Base-by-base conservation (phyloP, 2,797 vertebrate genomes). In the Capromys pilorides region DNA sequence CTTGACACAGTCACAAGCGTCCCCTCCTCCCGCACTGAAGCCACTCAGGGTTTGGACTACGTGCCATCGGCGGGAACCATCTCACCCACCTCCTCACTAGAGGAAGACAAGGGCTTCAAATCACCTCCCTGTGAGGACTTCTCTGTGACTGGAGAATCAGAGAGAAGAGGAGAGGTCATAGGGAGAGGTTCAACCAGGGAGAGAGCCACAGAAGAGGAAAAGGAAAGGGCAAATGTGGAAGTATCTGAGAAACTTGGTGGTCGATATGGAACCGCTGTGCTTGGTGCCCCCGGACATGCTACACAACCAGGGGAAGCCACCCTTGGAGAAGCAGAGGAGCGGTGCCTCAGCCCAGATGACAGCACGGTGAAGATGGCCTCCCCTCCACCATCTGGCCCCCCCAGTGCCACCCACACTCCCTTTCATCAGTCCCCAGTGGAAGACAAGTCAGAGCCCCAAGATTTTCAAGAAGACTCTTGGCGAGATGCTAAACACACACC, bases 61-160 rank as follows among this genome's bases (percentile, higher is more conserved):
- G 98, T 99, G 36, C 99, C 99, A 71, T 99, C 99, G 0, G 99
- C 99, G 49, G 99, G 99, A 88, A 99, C 99, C 69, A 99, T 99
- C 97, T 99, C 99, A 59, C 99, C 99, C 87, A 99, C 99, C 2
- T 99, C 99, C 90, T 99, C 99, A 49, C 97, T 99, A 92, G 99
- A 99, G 97, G 99, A 99, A 92, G 99, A 99, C 98, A 99, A 99
- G 94, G 99, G 98, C 97, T 99, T 99, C 94, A 99, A 99, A 97
- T 99, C 99, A 92, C 99, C 99, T 54, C 99, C 99, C 33, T 99
- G 98, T 61, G 99, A 99, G 95, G 99, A 99, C 64, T 99, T 99
- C 97, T 99, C 99, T 85, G 98, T 98, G 0, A 97, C 98, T 33
- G 96, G 98, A 39, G 98, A 99, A 83, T 98, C 98, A 87, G 98